Conservation (phyloP, 2,113 vertebrate species). For the Sardina pilchardus region DNA sequence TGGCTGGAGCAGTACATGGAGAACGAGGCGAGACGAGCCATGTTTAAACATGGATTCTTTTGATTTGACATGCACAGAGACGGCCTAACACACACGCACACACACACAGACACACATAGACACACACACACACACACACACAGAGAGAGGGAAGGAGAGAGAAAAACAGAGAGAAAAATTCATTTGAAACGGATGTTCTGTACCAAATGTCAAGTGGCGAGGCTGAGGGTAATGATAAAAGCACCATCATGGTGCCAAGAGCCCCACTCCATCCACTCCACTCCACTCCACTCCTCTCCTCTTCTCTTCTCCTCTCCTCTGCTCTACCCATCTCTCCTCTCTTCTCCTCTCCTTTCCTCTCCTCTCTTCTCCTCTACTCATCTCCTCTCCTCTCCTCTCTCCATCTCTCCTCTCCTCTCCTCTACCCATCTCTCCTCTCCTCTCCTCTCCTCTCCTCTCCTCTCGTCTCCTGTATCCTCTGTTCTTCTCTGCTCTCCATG, state of each 20-base stretch:
- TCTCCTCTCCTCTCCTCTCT: too few relatives aligned
- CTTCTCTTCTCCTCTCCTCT: not conserved
- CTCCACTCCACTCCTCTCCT: not conserved
- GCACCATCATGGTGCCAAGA: conserved; percentile 7
- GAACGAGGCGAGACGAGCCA: not conserved
- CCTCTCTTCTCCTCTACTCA: too few relatives aligned
- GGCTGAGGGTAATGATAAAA: conserved; percentile 9
- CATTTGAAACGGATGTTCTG: conserved; percentile 3
- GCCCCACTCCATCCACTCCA: not conserved
- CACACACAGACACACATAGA: not conserved
- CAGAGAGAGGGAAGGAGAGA: not conserved
- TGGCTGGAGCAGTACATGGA: not conserved
- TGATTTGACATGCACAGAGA: not conserved
- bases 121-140: not conserved
- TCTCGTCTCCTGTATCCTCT: too few relatives aligned
- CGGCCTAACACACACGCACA: not conserved
- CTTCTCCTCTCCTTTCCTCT: not conserved
- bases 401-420: not conserved
- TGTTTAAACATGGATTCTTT: conserved; percentile 3
- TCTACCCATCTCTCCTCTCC: too few relatives aligned
- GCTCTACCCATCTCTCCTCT: not conserved
- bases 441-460: too few relatives aligned
- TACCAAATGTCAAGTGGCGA: conserved; percentile 4
- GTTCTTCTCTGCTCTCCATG: not conserved
- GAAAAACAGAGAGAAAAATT: not conserved